Base-by-base conservation (phyloP, 1,140 invertebrate genomes). In the Grapholita molesta region DNA sequence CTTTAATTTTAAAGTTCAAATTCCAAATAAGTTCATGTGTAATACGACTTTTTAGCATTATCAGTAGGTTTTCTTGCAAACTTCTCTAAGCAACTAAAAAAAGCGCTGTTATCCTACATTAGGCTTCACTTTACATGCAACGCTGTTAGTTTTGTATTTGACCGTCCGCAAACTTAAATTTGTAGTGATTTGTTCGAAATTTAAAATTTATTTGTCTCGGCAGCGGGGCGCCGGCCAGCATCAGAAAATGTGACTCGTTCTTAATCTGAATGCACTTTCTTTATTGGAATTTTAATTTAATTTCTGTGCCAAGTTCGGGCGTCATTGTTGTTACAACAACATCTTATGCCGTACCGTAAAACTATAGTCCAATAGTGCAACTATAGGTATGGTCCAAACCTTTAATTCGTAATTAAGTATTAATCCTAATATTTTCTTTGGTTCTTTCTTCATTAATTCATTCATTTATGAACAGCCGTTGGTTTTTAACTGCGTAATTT, bases 171-270 rank as follows among this genome's bases (percentile, higher is more conserved):
- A 28, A 15, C 11, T 5, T 61, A 32, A 61, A n/a, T 32, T 61
- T 30, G 55, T 61, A 30, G 28, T 18, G 55, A 28, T 32, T 32
- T 30, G 25, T 61, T 28, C 24, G 24, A 61, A 61, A 61, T 61
- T 61, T 61, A 32, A 61, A 61, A 61, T 61, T 61, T 61, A 61
- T 61, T 61, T 61, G 55, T 61, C 55, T 61, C 55, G 55, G 30
- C 55, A 30, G 25, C 24, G 55, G 15, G 55, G 55, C 55, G 55
- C 55, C 55, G 55, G 55, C 24, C 25, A 25, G 55, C 25, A 61
- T 61, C 55, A 61, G 28, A 32, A 53, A 61, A 61, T 61, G 55
- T 61, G 55, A 61, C 32, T 61, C 25, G 55, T 28, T 61, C 55
- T 61, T 61, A 61, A 61, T 61, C 55, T 61, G 55, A 28, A 61